Conservation (phyloP, 1,140 invertebrate genomes). For the Aphelenchoides avenae region DNA sequence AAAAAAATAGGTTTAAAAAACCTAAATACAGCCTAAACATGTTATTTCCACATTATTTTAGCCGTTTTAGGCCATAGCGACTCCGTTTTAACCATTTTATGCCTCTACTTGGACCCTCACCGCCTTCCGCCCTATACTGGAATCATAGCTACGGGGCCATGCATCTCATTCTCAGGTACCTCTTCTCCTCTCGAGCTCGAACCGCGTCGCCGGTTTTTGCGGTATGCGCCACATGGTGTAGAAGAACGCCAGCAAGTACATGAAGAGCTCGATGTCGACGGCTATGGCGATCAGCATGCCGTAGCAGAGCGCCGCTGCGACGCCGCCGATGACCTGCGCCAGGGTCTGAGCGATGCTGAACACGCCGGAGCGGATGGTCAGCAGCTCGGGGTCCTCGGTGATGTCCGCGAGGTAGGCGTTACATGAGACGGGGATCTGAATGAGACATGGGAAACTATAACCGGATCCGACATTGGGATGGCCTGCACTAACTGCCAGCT, state of each 20-base stretch:
- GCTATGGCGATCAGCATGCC: constrained; percentile 27
- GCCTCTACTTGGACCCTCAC: too few species aligned
- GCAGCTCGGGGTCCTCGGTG: constrained; percentile 33
- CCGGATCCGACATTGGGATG: constrained; percentile 35
- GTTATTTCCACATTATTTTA: too few species aligned
- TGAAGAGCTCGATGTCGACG: constrained; percentile 36
- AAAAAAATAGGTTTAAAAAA: too few species aligned
- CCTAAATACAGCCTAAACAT: too few species aligned
- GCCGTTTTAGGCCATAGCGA: too few species aligned
- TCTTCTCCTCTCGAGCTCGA: too few species aligned
- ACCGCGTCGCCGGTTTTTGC: constrained; percentile 28
- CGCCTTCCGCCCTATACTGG: too few species aligned
- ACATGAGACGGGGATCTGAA: constrained; percentile 39
- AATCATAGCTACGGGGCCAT: too few species aligned
- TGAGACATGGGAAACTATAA: neutral
- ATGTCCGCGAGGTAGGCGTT: constrained; percentile 46
- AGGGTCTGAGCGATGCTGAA: constrained; percentile 27
- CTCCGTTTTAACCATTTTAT: too few species aligned
- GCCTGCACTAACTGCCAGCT: constrained; percentile 39
- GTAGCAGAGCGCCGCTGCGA: constrained; percentile 21
- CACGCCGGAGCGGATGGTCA: constrained; percentile 40
- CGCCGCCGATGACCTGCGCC: constrained; percentile 34
- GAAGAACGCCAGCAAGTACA: constrained; percentile 38
- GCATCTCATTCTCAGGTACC: too few species aligned
- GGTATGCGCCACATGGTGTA: constrained; percentile 38